Conservation (phyloP, 2,113 vertebrate species). For the Cavia aperea region DNA sequence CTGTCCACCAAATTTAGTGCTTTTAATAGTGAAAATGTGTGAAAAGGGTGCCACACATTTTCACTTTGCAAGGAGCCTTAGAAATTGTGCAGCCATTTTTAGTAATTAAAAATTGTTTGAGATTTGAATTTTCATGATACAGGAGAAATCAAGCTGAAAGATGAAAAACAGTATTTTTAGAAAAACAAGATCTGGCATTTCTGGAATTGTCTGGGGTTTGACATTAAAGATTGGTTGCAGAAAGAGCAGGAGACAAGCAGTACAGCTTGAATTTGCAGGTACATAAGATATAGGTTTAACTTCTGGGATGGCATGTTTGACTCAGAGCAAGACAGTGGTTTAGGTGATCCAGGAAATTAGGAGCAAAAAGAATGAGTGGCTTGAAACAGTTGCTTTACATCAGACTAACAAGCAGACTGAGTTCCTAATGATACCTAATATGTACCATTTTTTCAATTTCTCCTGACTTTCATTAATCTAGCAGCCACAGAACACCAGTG, state of each 20-base stretch:
- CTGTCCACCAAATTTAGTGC: not conserved
- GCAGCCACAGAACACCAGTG: not conserved
- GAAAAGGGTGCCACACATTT: not conserved
- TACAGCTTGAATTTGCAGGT: not conserved
- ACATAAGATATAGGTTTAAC: not conserved
- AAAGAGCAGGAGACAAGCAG: not conserved
- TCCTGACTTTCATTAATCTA: not conserved
- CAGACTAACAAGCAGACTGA: not conserved
- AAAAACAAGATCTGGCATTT: not conserved
- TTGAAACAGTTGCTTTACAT: not conserved
- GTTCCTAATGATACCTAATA: not conserved
- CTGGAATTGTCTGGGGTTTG: constrained; percentile 1
- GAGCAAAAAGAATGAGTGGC: not conserved
- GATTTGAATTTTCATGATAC: not conserved
- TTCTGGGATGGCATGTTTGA: not conserved
- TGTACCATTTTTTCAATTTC: not conserved
- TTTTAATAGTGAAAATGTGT: not conserved
- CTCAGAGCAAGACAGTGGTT: not conserved
- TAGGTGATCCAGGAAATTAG: not conserved
- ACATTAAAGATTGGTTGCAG: not conserved
- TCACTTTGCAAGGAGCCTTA: not conserved
- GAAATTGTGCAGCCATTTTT: not conserved
- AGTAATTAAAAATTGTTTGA: not conserved
- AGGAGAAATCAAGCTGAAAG: not conserved
- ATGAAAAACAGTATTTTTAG: not conserved